phyloP scores from a whole-genome alignment of 2,888 invertebrate species.

The Formica aserva region DNA sequence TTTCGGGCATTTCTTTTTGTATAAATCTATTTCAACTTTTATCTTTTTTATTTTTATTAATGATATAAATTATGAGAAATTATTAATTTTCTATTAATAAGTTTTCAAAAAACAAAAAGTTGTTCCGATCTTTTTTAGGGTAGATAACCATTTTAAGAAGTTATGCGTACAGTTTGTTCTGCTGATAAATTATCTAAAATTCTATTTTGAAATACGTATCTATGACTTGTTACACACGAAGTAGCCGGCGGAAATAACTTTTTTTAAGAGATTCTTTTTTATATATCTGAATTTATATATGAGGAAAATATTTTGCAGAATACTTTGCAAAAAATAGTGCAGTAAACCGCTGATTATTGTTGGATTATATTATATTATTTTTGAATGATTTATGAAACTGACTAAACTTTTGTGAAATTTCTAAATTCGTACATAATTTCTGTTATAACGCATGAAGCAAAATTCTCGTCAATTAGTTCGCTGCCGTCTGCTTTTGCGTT shows the following conservation, averaged over 20 bases:
- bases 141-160: background rate
- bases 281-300: background rate
- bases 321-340: background rate
- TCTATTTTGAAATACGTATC: background rate
- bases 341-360: background rate
- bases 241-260: background rate
- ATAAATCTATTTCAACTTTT: background rate
- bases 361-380: background rate
- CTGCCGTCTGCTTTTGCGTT: slow-evolving; percentile 1
- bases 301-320: background rate
- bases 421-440: slow-evolving; percentile 6
- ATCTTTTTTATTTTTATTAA: background rate
- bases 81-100: background rate
- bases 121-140: background rate
- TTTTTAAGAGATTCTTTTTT: background rate
- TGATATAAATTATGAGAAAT: background rate
- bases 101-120: background rate
- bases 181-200: background rate
- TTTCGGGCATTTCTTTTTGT: background rate
- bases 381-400: background rate
- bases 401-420: background rate
- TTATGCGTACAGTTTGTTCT: background rate
- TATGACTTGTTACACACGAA: background rate
- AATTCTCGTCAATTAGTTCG: slow-evolving; percentile 17
- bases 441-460: background rate